Conservation (phyloP, 1,140 invertebrate genomes). For the Drosophila malerkotliana region DNA sequence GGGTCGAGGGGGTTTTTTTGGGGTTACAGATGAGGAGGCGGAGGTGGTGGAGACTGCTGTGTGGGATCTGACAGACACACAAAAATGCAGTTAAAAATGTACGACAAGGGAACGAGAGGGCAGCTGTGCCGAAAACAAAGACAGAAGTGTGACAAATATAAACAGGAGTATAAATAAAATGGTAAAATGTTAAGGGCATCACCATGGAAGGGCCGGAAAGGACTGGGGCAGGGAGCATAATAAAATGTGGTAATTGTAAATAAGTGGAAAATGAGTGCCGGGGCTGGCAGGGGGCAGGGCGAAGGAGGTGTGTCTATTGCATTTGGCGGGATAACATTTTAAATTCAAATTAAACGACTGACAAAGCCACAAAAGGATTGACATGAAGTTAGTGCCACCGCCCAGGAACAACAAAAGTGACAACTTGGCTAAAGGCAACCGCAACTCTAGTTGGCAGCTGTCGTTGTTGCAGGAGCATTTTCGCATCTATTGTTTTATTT, state of each 20-base stretch:
- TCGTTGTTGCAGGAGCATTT: conserved; percentile 41
- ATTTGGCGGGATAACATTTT: conserved; percentile 77
- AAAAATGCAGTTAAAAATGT: conserved; percentile 77
- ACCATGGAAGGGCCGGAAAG: conserved; percentile 4
- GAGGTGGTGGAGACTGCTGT: conserved; percentile 5
- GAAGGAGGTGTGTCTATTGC: conserved; percentile 42
- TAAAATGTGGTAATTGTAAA: conserved; percentile 83
- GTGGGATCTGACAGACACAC: conserved; percentile 73
- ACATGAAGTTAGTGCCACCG: conserved; percentile 75
- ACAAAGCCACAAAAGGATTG: conserved; percentile 79
- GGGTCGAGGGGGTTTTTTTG: conserved; percentile 2
- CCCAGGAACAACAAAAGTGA: conserved; percentile 40
- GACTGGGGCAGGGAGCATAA: conserved; percentile 40
- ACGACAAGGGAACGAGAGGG: conserved; percentile 10
- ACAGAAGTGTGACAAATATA: conserved; percentile 81
- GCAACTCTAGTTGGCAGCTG: conserved; percentile 60
- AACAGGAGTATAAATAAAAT: conserved; percentile 80
- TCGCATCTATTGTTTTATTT: conserved; percentile 60
- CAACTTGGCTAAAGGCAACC: conserved; percentile 62
- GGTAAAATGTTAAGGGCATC: conserved; percentile 46
- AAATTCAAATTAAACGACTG: conserved; percentile 83
- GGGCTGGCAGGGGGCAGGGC: not conserved
- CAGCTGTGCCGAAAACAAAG: conserved; percentile 41
- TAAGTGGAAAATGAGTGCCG: conserved; percentile 78
- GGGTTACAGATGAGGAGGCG: not conserved